A percentile compares a stretch with the other conserved stretches of the same genome.
Conservation (phyloP, 2,888 invertebrate genomes). For the Dastarcus helophoroides region DNA sequence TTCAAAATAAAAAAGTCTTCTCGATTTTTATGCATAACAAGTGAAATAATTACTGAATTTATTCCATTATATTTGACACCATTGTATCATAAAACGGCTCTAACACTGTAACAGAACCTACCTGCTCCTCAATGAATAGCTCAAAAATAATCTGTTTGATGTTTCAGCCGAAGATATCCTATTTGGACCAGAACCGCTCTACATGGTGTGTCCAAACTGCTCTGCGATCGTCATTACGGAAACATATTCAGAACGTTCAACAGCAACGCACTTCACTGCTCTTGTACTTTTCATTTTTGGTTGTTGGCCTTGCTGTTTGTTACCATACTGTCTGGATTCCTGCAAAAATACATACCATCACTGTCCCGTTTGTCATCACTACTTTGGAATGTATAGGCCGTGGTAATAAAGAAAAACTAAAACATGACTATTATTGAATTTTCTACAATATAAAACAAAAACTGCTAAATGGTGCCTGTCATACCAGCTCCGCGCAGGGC, state of each 20-base stretch:
- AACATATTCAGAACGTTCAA: constrained; percentile 25
- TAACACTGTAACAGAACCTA: too few relatives aligned
- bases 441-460: too few relatives aligned
- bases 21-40: too few relatives aligned
- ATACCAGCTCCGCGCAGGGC: too few relatives aligned
- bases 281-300: constrained; percentile 32
- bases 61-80: too few relatives aligned
- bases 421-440: too few relatives aligned
- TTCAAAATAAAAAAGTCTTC: too few relatives aligned
- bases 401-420: constrained; percentile 20
- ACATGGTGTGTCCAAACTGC: constrained; percentile 31
- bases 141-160: too few relatives aligned
- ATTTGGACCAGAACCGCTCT: constrained; percentile 31
- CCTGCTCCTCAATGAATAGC: too few relatives aligned
- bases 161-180: constrained; percentile 23
- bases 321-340: constrained; percentile 33
- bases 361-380: constrained; percentile 31
- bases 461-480: too few relatives aligned
- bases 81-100: too few relatives aligned
- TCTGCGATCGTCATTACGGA: constrained; percentile 28
- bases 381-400: constrained; percentile 33
- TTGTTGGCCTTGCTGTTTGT: constrained; percentile 35
- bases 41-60: too few relatives aligned
- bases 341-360: constrained; percentile 33
- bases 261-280: constrained; percentile 30